Percentiles rank a stretch among this genome's conserved stretches.
Evolutionary conservation across 2,888 invertebrate species (phyloP).

Genomic region (Caenorhabditis doughertyi): DNA sequence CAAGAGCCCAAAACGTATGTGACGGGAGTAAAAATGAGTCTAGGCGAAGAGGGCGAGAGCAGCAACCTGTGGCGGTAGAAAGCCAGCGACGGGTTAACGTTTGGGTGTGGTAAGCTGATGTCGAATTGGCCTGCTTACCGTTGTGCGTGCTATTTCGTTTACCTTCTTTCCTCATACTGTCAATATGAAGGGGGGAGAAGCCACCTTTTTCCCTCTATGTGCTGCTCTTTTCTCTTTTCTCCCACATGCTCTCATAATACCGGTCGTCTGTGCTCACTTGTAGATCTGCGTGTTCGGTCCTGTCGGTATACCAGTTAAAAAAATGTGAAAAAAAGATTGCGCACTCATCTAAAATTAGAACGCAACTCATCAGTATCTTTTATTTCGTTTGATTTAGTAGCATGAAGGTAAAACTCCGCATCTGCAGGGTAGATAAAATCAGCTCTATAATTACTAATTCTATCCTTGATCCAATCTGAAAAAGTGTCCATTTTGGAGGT

Average conservation of each 20-base stretch:
- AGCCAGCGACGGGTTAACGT: slow-evolving; percentile 38
- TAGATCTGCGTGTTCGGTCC: slow-evolving; percentile 35
- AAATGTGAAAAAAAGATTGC: not conserved
- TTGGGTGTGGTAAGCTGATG: slow-evolving; percentile 61
- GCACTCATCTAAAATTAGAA: slow-evolving; percentile 1
- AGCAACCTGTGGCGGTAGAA: slow-evolving; percentile 23
- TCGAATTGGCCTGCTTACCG: slow-evolving; percentile 62
- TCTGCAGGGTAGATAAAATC: too few species aligned
- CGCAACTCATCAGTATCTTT: not conserved
- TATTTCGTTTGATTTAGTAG: too few species aligned
- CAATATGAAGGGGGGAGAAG: slow-evolving; percentile 50
- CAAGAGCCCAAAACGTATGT: slow-evolving; percentile 43
- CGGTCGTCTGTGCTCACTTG: slow-evolving; percentile 52
- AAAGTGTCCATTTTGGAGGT: too few species aligned
- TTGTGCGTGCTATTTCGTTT: slow-evolving; percentile 50
- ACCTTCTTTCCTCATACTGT: slow-evolving; percentile 46
- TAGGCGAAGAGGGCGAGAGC: slow-evolving; percentile 25
- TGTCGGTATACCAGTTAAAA: slow-evolving; percentile 37
- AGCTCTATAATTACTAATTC: too few species aligned
- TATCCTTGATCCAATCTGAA: too few species aligned
- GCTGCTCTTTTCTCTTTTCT: slow-evolving; percentile 49
- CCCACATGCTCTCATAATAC: slow-evolving; percentile 36
- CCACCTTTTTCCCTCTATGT: slow-evolving; percentile 16
- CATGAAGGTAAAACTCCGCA: too few species aligned
- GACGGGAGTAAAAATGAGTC: slow-evolving; percentile 23